These are phyloP conservation scores for Pitangus sulphuratus DNA, from an alignment of 2,797 vertebrate genomes.

Conservation along the genomic window DNA sequence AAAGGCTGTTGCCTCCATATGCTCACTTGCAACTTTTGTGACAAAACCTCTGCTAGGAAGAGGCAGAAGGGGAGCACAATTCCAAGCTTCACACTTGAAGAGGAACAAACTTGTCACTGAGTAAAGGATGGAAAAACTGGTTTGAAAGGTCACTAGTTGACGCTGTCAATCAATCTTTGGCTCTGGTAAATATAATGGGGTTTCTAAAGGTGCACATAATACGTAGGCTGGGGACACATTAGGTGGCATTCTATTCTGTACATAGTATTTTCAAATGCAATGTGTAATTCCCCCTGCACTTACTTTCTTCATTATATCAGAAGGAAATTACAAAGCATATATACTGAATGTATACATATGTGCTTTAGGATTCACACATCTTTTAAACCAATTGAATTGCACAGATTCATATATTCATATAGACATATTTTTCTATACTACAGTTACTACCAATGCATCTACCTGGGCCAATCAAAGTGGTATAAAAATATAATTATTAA, in stretches of 20 bases:
- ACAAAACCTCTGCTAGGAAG: background rate
- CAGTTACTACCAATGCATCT: background rate
- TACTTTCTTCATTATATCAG: background rate
- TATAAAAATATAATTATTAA: background rate
- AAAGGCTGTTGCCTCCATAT: slow-evolving; percentile 61
- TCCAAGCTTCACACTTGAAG: background rate
- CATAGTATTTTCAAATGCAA: background rate
- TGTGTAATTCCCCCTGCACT: background rate
- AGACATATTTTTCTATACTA: background rate
- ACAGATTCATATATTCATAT: background rate
- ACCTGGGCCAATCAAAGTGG: background rate
- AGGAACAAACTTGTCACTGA: background rate
- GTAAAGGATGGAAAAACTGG: background rate
- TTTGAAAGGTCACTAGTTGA: background rate
- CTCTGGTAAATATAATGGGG: background rate
- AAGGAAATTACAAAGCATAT: background rate
- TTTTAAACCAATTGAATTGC: background rate
- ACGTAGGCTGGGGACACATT: rapidly evolving
- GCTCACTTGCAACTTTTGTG: background rate
- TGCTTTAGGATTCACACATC: background rate
- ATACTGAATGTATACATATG: background rate
- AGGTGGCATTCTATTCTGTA: background rate
- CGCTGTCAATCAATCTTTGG: background rate
- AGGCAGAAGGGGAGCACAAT: background rate
- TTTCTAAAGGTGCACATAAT: background rate